Conservation (phyloP, 2,888 invertebrate species). For the Drosophila subquinaria region DNA sequence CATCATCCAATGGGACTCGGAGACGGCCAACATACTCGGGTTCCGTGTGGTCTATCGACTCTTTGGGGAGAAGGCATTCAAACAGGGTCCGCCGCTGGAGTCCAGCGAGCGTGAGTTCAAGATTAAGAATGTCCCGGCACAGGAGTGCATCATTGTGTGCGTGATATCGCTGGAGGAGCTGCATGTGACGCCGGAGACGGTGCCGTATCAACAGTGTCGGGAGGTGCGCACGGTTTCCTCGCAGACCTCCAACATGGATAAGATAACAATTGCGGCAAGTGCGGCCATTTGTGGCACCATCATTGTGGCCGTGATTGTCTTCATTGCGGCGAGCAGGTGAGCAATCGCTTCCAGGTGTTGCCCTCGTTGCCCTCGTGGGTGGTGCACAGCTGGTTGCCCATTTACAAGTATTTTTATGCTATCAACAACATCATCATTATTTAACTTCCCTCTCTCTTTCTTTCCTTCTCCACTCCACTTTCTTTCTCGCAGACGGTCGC, state of each 20-base stretch:
- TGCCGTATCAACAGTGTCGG: conserved; percentile 94
- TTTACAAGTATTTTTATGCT: conserved; percentile 20
- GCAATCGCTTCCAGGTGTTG: conserved; percentile 18
- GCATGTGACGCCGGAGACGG: conserved; percentile 94
- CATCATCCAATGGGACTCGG: conserved; percentile 96
- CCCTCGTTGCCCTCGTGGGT: conserved; percentile 1
- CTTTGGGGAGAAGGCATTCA: conserved; percentile 95
- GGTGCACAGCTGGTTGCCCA: not conserved
- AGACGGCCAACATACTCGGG: conserved; percentile 94
- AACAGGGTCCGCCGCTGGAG: conserved; percentile 95
- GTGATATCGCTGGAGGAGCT: conserved; percentile 96
- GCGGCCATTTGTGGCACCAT: conserved; percentile 97
- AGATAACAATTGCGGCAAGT: conserved; percentile 96
- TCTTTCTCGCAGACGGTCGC: conserved; percentile 87
- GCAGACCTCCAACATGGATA: conserved; percentile 96
- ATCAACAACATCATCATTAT: conserved; percentile 36
- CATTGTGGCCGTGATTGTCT: conserved; percentile 95
- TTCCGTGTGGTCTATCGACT: conserved; percentile 95
- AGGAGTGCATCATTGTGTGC: conserved; percentile 97
- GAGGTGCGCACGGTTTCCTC: conserved; percentile 95
- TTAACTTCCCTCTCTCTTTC: conserved; percentile 12
- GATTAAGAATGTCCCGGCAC: conserved; percentile 96
- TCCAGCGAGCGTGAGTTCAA: conserved; percentile 96
- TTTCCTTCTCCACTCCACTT: not conserved
- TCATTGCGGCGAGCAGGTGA: conserved; percentile 92